Conservation (phyloP, 2,113 vertebrate genomes). For the Ammospiza caudacuta region DNA sequence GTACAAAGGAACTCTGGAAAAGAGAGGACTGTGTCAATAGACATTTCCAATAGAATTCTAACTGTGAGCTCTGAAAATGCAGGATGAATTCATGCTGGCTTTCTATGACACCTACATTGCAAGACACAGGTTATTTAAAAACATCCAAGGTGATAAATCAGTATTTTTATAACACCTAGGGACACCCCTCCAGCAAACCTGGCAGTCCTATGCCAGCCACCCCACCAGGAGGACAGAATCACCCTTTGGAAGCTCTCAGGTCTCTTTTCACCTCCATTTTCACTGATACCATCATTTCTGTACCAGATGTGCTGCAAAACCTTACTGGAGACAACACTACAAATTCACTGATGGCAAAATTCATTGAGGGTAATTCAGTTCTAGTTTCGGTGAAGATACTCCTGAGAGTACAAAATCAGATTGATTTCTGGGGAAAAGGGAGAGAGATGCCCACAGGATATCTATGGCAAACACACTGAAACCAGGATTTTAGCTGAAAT, state of each 20-base stretch:
- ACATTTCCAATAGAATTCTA: background rate
- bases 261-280: background rate
- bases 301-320: background rate
- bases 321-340: background rate
- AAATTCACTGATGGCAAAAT: background rate
- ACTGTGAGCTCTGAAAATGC: background rate
- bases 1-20: background rate
- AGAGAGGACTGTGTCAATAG: background rate
- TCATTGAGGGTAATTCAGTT: background rate
- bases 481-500: background rate
- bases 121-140: background rate
- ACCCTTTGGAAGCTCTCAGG: background rate
- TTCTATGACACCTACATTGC: background rate
- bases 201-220: background rate
- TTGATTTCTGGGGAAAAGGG: background rate
- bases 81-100: background rate
- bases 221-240: fast-evolving
- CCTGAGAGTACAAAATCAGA: background rate
- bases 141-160: background rate
- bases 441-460: background rate
- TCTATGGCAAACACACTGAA: background rate
- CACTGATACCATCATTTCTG: background rate
- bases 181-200: fast-evolving
- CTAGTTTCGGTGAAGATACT: background rate
- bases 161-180: background rate